Conservation (phyloP, 2,113 vertebrate genomes). For the Colinus virginianus region DNA sequence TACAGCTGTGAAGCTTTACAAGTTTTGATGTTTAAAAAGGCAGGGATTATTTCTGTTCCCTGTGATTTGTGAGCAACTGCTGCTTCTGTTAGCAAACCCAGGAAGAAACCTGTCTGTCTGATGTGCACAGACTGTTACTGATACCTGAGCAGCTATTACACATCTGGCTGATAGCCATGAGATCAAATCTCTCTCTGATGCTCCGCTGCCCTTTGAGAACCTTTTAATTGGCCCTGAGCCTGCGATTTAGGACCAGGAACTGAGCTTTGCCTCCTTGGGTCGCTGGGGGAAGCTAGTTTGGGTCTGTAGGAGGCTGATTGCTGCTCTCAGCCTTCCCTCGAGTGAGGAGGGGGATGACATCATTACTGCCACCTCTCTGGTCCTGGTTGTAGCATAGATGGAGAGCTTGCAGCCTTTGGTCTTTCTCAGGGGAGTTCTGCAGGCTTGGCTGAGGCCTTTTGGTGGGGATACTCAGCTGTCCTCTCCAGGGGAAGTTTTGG, state of each 20-base stretch:
- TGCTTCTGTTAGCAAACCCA: constrained; percentile 46
- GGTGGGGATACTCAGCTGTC: not conserved
- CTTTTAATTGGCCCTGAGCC: constrained; percentile 41
- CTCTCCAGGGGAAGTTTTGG: not conserved
- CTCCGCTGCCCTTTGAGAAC: constrained; percentile 39
- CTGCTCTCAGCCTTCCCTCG: not conserved
- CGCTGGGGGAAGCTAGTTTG: not conserved
- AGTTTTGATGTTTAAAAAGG: constrained; percentile 52
- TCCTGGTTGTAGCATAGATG: not conserved
- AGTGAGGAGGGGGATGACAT: accelerated
- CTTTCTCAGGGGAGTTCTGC: not conserved
- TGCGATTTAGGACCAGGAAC: not conserved
- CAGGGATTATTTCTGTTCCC: constrained; percentile 64
- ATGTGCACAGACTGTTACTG: constrained; percentile 44
- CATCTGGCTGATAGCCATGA: not conserved
- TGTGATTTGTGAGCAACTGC: constrained; percentile 40
- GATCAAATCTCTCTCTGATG: not conserved
- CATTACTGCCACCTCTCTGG: accelerated
- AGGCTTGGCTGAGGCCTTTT: not conserved
- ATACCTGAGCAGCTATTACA: constrained; percentile 27
- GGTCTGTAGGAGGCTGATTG: not conserved
- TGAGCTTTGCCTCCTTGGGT: not conserved
- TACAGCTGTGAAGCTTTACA: constrained; percentile 56
- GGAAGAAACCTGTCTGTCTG: constrained; percentile 61
- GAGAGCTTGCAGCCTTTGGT: not conserved